phyloP scores from a whole-genome alignment of 1,140 invertebrate species.

The Hyphantria cunea region DNA sequence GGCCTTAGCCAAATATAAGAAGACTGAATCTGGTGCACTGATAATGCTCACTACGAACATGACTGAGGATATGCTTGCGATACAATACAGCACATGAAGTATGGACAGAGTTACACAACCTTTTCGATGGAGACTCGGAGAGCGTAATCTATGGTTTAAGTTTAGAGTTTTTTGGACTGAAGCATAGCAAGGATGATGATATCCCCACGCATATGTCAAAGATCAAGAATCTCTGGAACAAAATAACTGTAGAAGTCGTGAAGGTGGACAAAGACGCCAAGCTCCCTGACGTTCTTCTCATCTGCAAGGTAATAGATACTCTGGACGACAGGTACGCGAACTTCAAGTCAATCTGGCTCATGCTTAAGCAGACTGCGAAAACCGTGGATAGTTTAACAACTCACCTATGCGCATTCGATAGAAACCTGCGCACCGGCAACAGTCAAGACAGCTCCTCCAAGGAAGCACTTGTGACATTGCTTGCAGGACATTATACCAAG shows the following conservation, averaged over 20 bases:
- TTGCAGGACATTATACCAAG: not conserved
- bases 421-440: not conserved
- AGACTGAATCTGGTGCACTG: not conserved
- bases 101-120: not conserved
- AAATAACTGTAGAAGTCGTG: not conserved
- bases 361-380: not conserved
- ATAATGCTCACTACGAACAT: not conserved
- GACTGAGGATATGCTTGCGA: not conserved
- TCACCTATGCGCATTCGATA: not conserved
- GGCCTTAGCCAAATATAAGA: no score
- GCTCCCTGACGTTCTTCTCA: not conserved
- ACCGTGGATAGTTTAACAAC: not conserved
- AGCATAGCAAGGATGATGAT: not conserved
- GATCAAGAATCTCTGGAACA: constrained; percentile 1
- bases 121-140: not conserved
- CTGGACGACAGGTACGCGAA: not conserved
- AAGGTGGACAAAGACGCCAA: not conserved
- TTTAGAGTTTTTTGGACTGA: not conserved
- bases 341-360: constrained; percentile 1
- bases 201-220: not conserved
- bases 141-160: not conserved
- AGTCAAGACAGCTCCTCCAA: not conserved
- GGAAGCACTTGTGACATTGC: no score
- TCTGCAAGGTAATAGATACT: constrained; percentile 4
- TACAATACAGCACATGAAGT: constrained; percentile 4